Evolutionary conservation across 2,113 vertebrate species (phyloP).

Genomic region (Tapirus terrestris): DNA sequence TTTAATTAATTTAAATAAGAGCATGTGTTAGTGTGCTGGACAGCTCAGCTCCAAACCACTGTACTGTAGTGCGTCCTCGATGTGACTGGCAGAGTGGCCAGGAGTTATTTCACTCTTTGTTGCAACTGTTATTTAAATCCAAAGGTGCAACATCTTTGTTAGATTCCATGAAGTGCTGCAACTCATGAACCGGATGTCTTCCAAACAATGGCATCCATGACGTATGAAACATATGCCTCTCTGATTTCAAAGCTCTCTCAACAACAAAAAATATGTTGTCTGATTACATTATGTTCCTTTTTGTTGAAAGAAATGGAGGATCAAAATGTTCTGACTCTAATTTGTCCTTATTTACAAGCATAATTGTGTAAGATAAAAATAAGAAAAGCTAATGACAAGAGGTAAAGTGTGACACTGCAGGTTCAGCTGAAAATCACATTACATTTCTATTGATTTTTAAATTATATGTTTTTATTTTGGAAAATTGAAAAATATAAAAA

Average conservation of each 20-base stretch:
- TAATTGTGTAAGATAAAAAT: constrained; percentile 29
- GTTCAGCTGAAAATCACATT: not conserved
- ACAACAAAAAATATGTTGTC: constrained; percentile 61
- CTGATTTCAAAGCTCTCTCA: constrained; percentile 71
- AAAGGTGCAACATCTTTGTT: not conserved
- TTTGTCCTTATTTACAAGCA: constrained; percentile 24
- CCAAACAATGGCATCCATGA: constrained; percentile 19
- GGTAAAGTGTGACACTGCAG: not conserved
- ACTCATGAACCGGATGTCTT: not conserved
- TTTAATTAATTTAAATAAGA: not conserved
- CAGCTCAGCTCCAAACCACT: not conserved
- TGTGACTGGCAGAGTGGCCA: not conserved
- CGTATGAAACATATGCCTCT: constrained; percentile 49
- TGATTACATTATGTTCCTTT: not conserved
- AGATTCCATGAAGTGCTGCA: not conserved
- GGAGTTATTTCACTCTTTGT: not conserved
- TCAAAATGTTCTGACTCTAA: not conserved
- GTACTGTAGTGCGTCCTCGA: not conserved
- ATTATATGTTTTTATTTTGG: not conserved
- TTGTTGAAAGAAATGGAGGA: not conserved
- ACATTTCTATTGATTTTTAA: not conserved
- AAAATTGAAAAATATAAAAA: not conserved
- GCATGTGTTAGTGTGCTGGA: not conserved
- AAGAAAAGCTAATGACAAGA: not conserved
- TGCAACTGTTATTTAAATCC: not conserved